phyloP scores from a whole-genome alignment of 1,140 invertebrate species.

The Ridgeia piscesae region DNA sequence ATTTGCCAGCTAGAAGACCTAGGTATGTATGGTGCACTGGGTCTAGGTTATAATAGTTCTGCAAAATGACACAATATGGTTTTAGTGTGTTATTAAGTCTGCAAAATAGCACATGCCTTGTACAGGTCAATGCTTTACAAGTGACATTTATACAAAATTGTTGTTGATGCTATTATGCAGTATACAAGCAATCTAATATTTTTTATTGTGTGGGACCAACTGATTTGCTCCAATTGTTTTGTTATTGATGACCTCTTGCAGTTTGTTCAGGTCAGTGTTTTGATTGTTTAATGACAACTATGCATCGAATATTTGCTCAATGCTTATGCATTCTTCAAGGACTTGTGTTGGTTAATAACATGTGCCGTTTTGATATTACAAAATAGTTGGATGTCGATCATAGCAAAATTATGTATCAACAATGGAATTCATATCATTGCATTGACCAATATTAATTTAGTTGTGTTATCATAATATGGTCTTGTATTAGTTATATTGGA shows the following conservation, averaged over 20 bases:
- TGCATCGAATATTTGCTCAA: background rate
- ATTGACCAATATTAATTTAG: background rate
- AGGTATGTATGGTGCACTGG: too few species aligned
- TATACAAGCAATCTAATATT: background rate
- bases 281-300: background rate
- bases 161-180: background rate
- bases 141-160: background rate
- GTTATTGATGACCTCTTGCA: background rate
- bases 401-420: background rate
- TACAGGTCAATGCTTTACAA: background rate
- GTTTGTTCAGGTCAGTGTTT: background rate
- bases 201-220: background rate
- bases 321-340: background rate
- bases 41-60: too few species aligned
- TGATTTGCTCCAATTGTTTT: background rate
- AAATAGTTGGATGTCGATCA: background rate
- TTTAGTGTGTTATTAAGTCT: too few species aligned
- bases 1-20: too few species aligned
- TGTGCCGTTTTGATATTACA: background rate
- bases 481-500: background rate
- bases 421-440: background rate
- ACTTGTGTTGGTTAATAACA: background rate
- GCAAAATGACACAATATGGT: too few species aligned
- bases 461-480: background rate
- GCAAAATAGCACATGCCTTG: background rate